phyloP scores from a whole-genome alignment of 1,140 invertebrate genomes.

The Oryzaephilus surinamensis region DNA sequence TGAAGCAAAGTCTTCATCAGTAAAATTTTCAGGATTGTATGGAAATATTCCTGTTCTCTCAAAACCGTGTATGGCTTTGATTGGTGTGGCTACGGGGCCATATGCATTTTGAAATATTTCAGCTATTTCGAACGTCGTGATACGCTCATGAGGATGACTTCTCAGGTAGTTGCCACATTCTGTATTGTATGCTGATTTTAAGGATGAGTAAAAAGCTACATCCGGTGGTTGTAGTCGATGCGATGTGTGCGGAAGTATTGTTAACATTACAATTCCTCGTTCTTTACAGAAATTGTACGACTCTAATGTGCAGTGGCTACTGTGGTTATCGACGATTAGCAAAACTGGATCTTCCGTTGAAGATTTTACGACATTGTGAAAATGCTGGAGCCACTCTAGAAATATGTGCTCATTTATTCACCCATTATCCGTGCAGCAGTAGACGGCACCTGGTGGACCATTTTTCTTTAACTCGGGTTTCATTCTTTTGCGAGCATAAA shows the following conservation, averaged over 20 bases:
- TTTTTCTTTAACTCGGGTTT: conserved; percentile 15
- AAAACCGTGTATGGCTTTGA: conserved; percentile 1
- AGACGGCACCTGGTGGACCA: conserved; percentile 18
- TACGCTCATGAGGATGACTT: conserved; percentile 6
- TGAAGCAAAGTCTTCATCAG: not conserved
- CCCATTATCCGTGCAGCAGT: conserved; percentile 19
- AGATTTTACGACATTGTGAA: conserved; percentile 20
- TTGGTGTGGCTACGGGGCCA: conserved; percentile 5
- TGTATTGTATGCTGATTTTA: conserved; percentile 22
- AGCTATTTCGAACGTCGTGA: conserved; percentile 1
- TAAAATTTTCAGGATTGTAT: not conserved
- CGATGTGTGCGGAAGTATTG: conserved; percentile 30
- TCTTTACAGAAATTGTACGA: conserved; percentile 26
- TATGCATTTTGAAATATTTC: conserved; percentile 8
- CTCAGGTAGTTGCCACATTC: conserved; percentile 11
- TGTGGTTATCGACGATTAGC: conserved; percentile 27
- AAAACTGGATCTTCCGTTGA: conserved; percentile 21
- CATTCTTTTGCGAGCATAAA: conserved; percentile 24
- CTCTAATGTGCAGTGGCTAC: conserved; percentile 25
- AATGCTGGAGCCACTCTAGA: conserved; percentile 29
- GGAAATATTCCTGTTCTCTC: conserved; percentile 1
- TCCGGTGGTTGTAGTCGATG: conserved; percentile 27
- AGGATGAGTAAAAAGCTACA: conserved; percentile 22
- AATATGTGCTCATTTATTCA: conserved; percentile 30
- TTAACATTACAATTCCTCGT: conserved; percentile 25